Conservation (phyloP, 2,113 vertebrate species). For the Salminus brasiliensis region DNA sequence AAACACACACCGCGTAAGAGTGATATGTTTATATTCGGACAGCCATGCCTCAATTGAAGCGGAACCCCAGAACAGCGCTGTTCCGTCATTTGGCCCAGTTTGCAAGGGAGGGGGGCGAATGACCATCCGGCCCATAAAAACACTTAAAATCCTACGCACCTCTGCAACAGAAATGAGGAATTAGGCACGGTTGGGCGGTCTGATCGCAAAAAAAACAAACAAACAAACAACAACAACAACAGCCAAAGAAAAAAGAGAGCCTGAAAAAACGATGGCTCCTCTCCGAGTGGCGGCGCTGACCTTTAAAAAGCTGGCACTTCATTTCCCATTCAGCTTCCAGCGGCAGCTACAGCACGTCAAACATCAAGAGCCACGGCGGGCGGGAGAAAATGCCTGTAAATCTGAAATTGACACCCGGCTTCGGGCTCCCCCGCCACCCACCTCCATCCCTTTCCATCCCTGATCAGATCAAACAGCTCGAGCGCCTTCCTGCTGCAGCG, state of each 20-base stretch:
- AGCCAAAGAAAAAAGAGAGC: too few relatives aligned
- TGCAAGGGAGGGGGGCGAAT: background rate
- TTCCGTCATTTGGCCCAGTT: background rate
- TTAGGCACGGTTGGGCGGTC: background rate
- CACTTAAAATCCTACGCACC: conserved; percentile 3
- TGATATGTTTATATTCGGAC: conserved; percentile 28
- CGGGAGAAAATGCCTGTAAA: conserved; percentile 4
- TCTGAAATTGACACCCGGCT: conserved; percentile 13
- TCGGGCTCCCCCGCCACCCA: background rate
- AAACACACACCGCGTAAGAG: conserved; percentile 6
- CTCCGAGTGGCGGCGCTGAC: conserved; percentile 26
- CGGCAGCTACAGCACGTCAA: conserved; percentile 19
- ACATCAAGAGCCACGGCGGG: conserved; percentile 12
- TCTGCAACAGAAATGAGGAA: conserved; percentile 17
- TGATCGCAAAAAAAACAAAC: background rate
- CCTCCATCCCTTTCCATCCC: background rate
- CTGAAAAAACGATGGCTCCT: background rate
- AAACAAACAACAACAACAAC: too few relatives aligned
- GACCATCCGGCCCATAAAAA: background rate
- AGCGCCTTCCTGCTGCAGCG: conserved; percentile 13
- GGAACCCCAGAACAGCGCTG: background rate
- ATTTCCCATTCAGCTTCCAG: conserved; percentile 18
- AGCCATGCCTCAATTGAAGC: conserved; percentile 36
- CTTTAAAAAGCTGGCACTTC: conserved; percentile 41
- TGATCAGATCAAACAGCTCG: conserved; percentile 28